Evolutionary conservation across 2,113 vertebrate genomes (phyloP).

Genomic region (Holacanthus passer): DNA sequence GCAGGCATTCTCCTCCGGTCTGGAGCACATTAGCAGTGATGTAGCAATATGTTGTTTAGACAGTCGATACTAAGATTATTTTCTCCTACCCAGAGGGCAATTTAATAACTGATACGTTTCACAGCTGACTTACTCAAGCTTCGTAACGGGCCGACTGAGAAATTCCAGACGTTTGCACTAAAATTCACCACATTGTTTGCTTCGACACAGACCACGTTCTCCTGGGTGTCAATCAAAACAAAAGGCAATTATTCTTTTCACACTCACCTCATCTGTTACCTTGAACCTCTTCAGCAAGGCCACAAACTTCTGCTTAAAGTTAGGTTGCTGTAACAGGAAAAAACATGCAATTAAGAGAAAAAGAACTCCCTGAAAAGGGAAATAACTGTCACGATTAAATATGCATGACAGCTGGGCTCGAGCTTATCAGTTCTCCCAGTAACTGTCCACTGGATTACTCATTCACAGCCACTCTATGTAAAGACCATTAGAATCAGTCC

Average conservation of each 20-base stretch:
- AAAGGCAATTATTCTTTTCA: slow-evolving; percentile 12
- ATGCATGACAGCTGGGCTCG: slow-evolving; percentile 45
- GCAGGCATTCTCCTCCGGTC: slow-evolving; percentile 31
- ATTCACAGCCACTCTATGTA: slow-evolving; percentile 68
- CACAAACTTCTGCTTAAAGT: slow-evolving; percentile 89
- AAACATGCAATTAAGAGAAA: slow-evolving; percentile 5
- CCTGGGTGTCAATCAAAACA: slow-evolving; percentile 23
- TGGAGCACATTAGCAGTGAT: slow-evolving; percentile 39
- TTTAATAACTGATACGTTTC: slow-evolving; percentile 61
- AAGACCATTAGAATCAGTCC: slow-evolving; percentile 70
- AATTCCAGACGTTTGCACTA: not conserved
- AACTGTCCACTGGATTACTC: slow-evolving; percentile 70
- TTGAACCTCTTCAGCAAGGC: slow-evolving; percentile 88
- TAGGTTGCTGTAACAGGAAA: slow-evolving; percentile 82
- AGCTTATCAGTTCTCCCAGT: slow-evolving; percentile 57
- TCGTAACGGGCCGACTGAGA: slow-evolving; percentile 18
- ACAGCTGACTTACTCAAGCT: slow-evolving; percentile 43
- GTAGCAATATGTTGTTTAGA: slow-evolving; percentile 48
- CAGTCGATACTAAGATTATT: slow-evolving; percentile 52
- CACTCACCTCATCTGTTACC: slow-evolving; percentile 86
- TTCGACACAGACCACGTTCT: slow-evolving; percentile 21
- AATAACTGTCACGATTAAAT: slow-evolving; percentile 42
- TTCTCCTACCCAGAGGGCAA: slow-evolving; percentile 17
- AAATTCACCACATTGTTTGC: slow-evolving; percentile 11
- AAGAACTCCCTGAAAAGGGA: not conserved